These are phyloP conservation scores for Oryctolagus cuniculus DNA, from an alignment of 2,113 vertebrate species.

Conservation along the genomic window mOryCun1.1 NC_091442.1:29761001-29761500, in stretches of 20 bases:
- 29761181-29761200: background rate
- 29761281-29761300: background rate
- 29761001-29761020: background rate
- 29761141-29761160: background rate
- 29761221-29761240: background rate
- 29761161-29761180: background rate
- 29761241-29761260: background rate
- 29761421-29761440: background rate
- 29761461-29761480: no score
- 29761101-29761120: background rate
- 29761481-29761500: background rate
- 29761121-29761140: background rate
- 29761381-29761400: background rate
- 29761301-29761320: background rate
- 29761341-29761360: background rate
- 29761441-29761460: no score
- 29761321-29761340: background rate
- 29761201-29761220: background rate
- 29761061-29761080: background rate
- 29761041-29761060: slow-evolving; percentile 12
- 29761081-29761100: background rate
- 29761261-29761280: background rate
- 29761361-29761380: background rate
- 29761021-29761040: background rate
- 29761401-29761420: background rate